Evolutionary conservation across 2,113 vertebrate species (phyloP).

Genomic region (Entomyzon cyanotis): DNA sequence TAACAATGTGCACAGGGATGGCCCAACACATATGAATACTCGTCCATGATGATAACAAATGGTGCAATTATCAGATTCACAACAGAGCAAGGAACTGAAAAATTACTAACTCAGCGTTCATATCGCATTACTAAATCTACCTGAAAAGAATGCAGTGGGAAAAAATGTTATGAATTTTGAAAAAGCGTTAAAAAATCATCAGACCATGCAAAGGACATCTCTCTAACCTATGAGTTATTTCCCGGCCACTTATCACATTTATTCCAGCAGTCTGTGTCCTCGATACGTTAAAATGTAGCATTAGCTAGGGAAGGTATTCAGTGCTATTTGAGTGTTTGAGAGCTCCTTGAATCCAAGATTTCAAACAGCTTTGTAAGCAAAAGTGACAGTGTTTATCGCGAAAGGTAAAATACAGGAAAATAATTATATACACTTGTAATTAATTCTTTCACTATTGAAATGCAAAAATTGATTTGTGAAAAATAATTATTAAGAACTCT

Average conservation of each 20-base stretch:
- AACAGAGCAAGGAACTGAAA: background rate
- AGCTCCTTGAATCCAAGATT: background rate
- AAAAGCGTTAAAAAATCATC: background rate
- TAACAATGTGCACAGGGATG: background rate
- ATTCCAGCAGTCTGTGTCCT: background rate
- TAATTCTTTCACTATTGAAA: constrained; percentile 16
- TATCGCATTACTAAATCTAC: background rate
- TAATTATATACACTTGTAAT: constrained; percentile 5
- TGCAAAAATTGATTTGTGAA: constrained; percentile 16
- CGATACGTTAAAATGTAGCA: background rate
- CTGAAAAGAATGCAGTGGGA: background rate
- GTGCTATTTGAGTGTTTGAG: background rate
- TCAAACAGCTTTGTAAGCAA: background rate
- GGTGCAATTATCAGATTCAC: background rate
- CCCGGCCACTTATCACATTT: background rate
- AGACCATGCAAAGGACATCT: background rate
- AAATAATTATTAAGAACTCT: constrained; percentile 5
- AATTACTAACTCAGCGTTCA: background rate
- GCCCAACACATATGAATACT: rapidly evolving
- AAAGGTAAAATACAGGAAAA: background rate
- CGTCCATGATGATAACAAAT: background rate
- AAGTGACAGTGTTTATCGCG: background rate
- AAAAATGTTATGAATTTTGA: background rate
- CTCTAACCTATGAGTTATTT: background rate
- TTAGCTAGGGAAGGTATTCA: background rate